phyloP scores from a whole-genome alignment of 2,888 invertebrate genomes.

The Agrotis segetum region DNA sequence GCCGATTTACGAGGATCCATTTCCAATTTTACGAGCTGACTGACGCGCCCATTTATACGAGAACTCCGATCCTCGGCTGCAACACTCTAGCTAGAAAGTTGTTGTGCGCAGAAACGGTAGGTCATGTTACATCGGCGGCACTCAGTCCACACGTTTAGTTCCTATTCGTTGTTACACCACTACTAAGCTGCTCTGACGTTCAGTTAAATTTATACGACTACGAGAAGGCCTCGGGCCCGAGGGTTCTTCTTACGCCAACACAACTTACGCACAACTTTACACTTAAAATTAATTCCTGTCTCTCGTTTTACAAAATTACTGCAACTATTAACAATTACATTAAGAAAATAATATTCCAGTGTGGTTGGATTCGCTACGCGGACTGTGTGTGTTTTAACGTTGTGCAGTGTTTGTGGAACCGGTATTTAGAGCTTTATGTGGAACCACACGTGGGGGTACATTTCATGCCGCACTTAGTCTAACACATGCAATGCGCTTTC shows the following conservation, averaged over 20 bases:
- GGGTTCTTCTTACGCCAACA: constrained; percentile 75
- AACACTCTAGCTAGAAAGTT: constrained; percentile 65
- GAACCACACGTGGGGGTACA: constrained; percentile 78
- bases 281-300: constrained; percentile 73
- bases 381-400: constrained; percentile 68
- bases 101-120: constrained; percentile 64
- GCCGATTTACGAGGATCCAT: constrained; percentile 86
- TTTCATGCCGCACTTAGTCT: constrained; percentile 79
- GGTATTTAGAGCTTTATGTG: constrained; percentile 74
- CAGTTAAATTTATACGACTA: constrained; percentile 78
- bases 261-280: constrained; percentile 72
- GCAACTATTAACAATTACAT: constrained; percentile 69
- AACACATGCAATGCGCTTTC: constrained; percentile 81
- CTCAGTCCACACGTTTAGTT: constrained; percentile 74
- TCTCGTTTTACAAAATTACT: constrained; percentile 66
- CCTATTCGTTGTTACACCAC: constrained; percentile 77
- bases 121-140: constrained; percentile 72
- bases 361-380: constrained; percentile 58
- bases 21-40: constrained; percentile 85
- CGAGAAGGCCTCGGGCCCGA: constrained; percentile 68
- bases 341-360: constrained; percentile 64
- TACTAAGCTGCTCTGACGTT: constrained; percentile 76
- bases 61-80: constrained; percentile 73
- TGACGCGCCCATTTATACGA: constrained; percentile 78
- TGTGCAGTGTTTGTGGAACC: constrained; percentile 67